Evolutionary conservation across 1,140 invertebrate genomes (phyloP), one percentile per base, ranked within the genome.

Genomic region (Homarus americanus): DNA sequence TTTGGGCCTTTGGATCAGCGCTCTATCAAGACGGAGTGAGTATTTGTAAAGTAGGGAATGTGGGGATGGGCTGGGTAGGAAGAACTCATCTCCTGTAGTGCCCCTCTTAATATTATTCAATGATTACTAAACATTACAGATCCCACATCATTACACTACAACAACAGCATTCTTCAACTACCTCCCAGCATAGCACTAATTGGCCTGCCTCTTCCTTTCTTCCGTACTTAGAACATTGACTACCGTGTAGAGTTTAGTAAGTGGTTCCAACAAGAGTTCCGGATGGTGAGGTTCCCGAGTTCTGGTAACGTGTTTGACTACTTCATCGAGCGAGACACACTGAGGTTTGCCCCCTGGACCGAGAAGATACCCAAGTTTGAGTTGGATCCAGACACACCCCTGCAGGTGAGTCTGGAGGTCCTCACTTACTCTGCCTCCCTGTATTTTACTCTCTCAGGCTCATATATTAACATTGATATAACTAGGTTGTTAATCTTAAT

Each of bases 241-340:
- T 98, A 98, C 96, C 96, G 98, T 78, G 96, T 97, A 76, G 98
- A 99, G 94, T 99, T 99, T 94, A 98, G 97, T 15, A 99, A 99
- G 95, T 99, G 98, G 98, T 99, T 98, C 97, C 95, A 97, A 3
- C 98, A 97, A 94, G 98, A 99, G 94, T 99, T 99, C 94, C 99
- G 99, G 94, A 97, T 97, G 69, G 95, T 99, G 20, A 98, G 98
- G 95, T 99, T 99, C 94, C 98, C 98, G 1, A 76, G 96, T 34
- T 96, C 96, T 85, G 97, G 97, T n/a, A 98, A 97, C 10, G 97
- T 99, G 15, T 99, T 99, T 94, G 98, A 99, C 95, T 99, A 97
- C 94, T 99, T 96, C 93, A 97, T 99, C 93, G 98, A 99, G 94
- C 94, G 95, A 32, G 98, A 99, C 94, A 97, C 96, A 0, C 98